Evolutionary conservation across 2,888 invertebrate genomes (phyloP), one percentile per base, ranked within the genome.

Genomic region (Aphrophora alni): DNA sequence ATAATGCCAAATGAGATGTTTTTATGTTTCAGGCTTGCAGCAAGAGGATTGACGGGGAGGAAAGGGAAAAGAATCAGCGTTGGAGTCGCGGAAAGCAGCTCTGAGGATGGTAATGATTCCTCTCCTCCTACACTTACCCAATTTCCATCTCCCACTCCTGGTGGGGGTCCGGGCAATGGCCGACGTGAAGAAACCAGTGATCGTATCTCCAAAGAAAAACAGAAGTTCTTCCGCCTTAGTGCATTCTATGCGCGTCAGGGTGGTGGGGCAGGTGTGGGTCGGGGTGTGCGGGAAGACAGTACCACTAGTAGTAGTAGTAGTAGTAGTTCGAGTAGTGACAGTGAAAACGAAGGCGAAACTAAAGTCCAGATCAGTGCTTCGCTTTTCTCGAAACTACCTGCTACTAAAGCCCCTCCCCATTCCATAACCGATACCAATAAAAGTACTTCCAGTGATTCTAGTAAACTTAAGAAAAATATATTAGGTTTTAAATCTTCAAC

Each of bases 131-230:
- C 79, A 70, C 75, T 80, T 73, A 75, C 76, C 73, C 84, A 82
- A 83, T 83, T 84, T 84, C 83, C 82, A 82, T 82, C 83, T 85
- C 78, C 51, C 28, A 26, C 51, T 59, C 83, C 84, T 82, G 85
- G 83, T 84, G 84, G 84, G 84, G 85, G 85, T 83, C 82, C 84
- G 83, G 83, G 84, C 83, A 88, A 88, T 87, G 88, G 88, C 88
- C 88, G 88, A 85, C 90, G 90, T 84, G 90, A 91, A 85, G 91
- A 91, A 87, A 92, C 92, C 88, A 91, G 93, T 89, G 94, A 94
- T 88, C 91, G 92, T 88, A 95, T 95, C 92, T 95, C 95, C 84
- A 94, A 95, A 90, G 95, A 95, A 90, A 95, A 95, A 89, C 95
- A 94, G 89, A 95, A 95, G 89, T 95, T 95, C 90, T 95, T 95